Base-by-base conservation (phyloP, 2,113 vertebrate species). In the Machaerirhynchus nigripectus region DNA sequence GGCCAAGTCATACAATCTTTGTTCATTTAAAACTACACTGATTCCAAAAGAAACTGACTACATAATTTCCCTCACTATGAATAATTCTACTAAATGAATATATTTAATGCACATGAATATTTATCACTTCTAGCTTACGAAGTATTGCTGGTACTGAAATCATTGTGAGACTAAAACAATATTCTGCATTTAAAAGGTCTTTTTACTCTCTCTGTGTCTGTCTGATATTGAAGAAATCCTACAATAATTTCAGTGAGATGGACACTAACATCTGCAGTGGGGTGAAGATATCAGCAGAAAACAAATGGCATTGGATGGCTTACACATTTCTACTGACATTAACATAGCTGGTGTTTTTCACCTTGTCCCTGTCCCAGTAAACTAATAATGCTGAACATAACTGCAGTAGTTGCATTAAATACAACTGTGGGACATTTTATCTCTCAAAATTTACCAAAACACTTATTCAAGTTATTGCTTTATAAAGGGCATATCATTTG, bases 51-150 rank as follows among this genome's bases (percentile, higher is more conserved):
- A 93, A 95, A 87, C 50, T 93, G 90, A 96, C 90, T 96, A 83
- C 93, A 96, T 97, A 97, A 96, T 96, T 96, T 93, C 53, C 61
- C 50, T 91, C 55, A 31, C 70, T 87, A 91, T 95, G 93, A 96
- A 97, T 96, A 96, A 94, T 97, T 96, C 82, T 88, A 63, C 75
- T 90, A 93, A 95, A 94, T 95, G 84, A 96, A 95, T 95, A 80
- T 63, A 67, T 96, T 95, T 90, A 90, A 93, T 77, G 30, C 47
- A 47, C 78, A 95, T 94, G 87, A 96, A 95, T 96, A 96, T 96
- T 96, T 96, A 96, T 93, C 55, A 95, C 55, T 87, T 94, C 63
- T 50, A 77, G 37, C 19, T 95, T 91, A 85, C 83, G 55, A 87
- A 87, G 70, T 96, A 96, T 93, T 95, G 80, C 81, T 87, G 69